Conservation (phyloP, 1,140 invertebrate species). For the Drosophila serrata region DNA sequence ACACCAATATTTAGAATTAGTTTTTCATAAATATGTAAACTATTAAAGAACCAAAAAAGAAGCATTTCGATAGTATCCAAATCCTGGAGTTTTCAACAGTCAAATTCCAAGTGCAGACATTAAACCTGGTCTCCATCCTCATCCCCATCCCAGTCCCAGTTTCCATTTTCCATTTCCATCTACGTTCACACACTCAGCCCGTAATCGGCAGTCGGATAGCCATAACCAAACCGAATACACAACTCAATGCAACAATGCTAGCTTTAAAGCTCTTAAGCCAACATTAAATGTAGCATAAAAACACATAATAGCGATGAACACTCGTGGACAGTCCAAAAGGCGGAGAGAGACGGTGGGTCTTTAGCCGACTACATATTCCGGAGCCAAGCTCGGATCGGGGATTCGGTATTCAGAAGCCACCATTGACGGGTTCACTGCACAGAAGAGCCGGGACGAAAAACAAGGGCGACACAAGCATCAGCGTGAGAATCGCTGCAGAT, state of each 20-base stretch:
- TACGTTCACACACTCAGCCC: background rate
- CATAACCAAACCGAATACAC: slow-evolving; percentile 37
- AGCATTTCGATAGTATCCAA: no score
- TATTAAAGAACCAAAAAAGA: no score
- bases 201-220: slow-evolving; percentile 18
- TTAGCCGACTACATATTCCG: slow-evolving; percentile 42
- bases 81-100: no score
- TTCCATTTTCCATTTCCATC: background rate
- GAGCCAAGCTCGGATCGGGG: slow-evolving; percentile 43
- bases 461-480: slow-evolving; percentile 59
- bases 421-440: slow-evolving; percentile 77
- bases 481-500: slow-evolving; percentile 84
- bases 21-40: background rate
- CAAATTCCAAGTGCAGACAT: background rate
- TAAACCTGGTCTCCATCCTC: background rate
- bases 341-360: slow-evolving; percentile 10
- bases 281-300: slow-evolving; percentile 85
- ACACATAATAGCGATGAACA: slow-evolving; percentile 76
- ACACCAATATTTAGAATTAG: background rate
- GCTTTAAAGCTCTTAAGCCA: slow-evolving; percentile 85
- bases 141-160: no score
- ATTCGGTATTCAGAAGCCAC: slow-evolving; percentile 47
- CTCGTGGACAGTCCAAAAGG: slow-evolving; percentile 16
- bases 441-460: slow-evolving; percentile 43
- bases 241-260: slow-evolving; percentile 77